phyloP scores from a whole-genome alignment of 2,797 vertebrate species.

The Phaenicophaeus curvirostris region DNA sequence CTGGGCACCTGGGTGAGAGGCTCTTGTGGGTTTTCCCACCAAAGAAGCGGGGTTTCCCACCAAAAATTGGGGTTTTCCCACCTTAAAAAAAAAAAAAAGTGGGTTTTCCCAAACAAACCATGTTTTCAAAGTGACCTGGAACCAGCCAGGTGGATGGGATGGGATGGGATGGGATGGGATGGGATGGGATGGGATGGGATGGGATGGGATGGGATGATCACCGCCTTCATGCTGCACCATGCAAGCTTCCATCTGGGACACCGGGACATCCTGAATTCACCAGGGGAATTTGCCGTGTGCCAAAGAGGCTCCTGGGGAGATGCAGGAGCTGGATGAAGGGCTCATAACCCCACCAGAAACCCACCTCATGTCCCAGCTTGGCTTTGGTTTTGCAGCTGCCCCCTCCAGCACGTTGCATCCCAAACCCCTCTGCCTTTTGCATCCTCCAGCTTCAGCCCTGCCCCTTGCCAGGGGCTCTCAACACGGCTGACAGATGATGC shows the following conservation, averaged over 20 bases:
- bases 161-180: neutral
- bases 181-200: no score
- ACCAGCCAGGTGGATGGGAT: neutral
- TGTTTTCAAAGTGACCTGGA: neutral
- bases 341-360: neutral
- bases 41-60: no score
- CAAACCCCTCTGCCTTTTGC: neutral
- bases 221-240: neutral
- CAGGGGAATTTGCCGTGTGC: neutral
- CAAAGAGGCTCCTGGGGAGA: neutral
- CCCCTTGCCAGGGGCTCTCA: neutral
- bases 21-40: neutral
- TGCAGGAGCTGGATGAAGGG: neutral
- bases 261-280: neutral
- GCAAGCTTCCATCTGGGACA: neutral
- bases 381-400: neutral
- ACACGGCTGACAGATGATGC: neutral
- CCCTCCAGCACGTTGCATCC: fast-evolving
- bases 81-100: neutral
- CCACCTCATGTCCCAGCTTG: neutral
- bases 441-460: neutral
- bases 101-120: neutral
- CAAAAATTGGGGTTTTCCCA: no score
- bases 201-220: no score
- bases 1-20: fast-evolving